Evolutionary conservation across 1,140 invertebrate genomes (phyloP), one percentile per base, ranked within the genome.

Genomic region (Reticulitermes speratus): DNA sequence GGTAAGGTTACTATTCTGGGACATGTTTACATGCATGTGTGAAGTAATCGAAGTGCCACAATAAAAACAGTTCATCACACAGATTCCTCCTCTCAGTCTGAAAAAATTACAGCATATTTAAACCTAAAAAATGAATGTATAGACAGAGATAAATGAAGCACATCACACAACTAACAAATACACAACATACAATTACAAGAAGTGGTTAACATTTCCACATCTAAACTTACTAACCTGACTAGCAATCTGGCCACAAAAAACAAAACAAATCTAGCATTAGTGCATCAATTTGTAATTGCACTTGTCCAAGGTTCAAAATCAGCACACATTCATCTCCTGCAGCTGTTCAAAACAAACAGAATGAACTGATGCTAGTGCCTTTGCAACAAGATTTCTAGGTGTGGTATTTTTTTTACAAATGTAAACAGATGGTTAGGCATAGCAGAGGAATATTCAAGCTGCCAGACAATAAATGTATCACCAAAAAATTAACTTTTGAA

Each of bases 181-280:
- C 82, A 83, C 82, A 83, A 83, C 38, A 45, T 25, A 32, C 38
- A 48, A 48, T 45, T 44, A 32, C 32, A 83, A 25, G 38, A 25
- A 83, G 38, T 44, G 82, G 38, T 75, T n/a, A n/a, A 8, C 2
- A 75, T 9, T 30, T 75, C 65, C 65, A 75, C 65, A 75, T 75
- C 65, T 30, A 75, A 30, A 75, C 65, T 75, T 84, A 87, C 86
- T 87, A 52, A 87, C 86, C 86, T 87, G 82, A 84, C 44, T 55
- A 45, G 86, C 86, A 85, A 55, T 87, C 86, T 87, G 86, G 44
- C 45, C 30, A 86, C 38, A 45, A 55, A 81, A 32, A 55, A 82
- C 6, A 84, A 65, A 82, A 86, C 25, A 87, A 87, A 85, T 59
- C 85, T 44, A 16, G 25, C 25, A 87, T 87, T 87, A 87, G 83